These are phyloP conservation scores for Andrena praecox DNA, from an alignment of 2,888 invertebrate species.

Conservation along the genomic window DNA sequence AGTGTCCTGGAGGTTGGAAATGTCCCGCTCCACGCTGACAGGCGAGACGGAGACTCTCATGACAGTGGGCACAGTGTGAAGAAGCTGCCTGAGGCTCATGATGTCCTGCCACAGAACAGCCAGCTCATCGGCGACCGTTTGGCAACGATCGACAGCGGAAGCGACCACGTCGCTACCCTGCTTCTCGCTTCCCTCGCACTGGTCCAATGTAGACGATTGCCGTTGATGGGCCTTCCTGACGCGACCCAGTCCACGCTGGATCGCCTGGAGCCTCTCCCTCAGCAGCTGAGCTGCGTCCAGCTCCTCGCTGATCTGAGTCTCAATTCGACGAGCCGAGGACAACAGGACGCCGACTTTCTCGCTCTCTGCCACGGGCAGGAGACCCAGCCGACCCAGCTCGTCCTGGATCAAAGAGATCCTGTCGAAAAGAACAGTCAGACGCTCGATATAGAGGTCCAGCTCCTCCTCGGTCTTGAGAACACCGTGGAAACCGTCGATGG, in stretches of 20 bases:
- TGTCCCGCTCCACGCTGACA: slow-evolving; percentile 91
- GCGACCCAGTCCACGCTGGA: slow-evolving; percentile 90
- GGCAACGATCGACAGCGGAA: slow-evolving; percentile 91
- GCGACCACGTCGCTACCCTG: slow-evolving; percentile 92
- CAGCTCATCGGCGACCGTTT: slow-evolving; percentile 89
- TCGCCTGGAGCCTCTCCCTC: slow-evolving; percentile 90
- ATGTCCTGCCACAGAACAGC: slow-evolving; percentile 92
- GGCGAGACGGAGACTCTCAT: slow-evolving; percentile 92
- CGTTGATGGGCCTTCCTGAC: slow-evolving; percentile 90
- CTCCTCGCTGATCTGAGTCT: slow-evolving; percentile 91
- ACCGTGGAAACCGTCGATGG: slow-evolving; percentile 90
- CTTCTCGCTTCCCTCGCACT: slow-evolving; percentile 90
- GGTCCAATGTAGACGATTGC: slow-evolving; percentile 86
- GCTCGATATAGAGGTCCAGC: slow-evolving; percentile 92
- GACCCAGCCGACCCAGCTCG: slow-evolving; percentile 91
- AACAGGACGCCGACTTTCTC: slow-evolving; percentile 91
- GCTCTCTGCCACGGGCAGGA: slow-evolving; percentile 91
- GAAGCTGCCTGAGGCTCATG: slow-evolving; percentile 90
- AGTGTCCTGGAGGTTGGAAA: slow-evolving; percentile 90
- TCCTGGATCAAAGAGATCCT: slow-evolving; percentile 92
- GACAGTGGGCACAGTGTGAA: slow-evolving; percentile 92
- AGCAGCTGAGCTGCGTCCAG: slow-evolving; percentile 90
- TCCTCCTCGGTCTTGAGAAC: slow-evolving; percentile 94
- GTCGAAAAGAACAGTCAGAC: slow-evolving; percentile 91
- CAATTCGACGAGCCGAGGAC: slow-evolving; percentile 89